Percentiles rank a stretch among this genome's conserved stretches.
Conservation (phyloP, 2,797 vertebrate genomes). For the Sebastes dallii region DNA sequence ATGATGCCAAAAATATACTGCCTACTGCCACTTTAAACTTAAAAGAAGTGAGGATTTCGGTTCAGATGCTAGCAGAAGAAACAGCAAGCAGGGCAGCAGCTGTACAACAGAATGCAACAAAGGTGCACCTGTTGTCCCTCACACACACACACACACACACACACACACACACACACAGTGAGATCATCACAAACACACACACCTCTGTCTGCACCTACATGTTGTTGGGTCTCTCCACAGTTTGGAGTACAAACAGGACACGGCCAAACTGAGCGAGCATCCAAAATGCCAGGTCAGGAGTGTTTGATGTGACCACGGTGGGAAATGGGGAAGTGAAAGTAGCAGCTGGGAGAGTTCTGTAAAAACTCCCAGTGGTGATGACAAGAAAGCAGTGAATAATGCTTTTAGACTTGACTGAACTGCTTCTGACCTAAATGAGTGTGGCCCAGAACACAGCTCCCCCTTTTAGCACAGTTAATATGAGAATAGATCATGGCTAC, state of each 20-base stretch:
- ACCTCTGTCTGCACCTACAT: slow-evolving; percentile 40
- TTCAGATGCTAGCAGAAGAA: slow-evolving; percentile 24
- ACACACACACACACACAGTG: neutral
- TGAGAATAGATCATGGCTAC: slow-evolving; percentile 62
- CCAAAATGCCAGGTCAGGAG: slow-evolving; percentile 57
- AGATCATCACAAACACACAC: slow-evolving; percentile 17
- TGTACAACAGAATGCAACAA: slow-evolving; percentile 65
- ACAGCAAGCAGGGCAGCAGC: slow-evolving; percentile 58
- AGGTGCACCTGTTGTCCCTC: slow-evolving; percentile 67
- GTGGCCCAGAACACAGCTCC: slow-evolving; percentile 59
- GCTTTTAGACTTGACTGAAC: slow-evolving; percentile 48
- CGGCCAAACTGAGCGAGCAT: slow-evolving; percentile 16
- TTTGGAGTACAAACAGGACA: slow-evolving; percentile 69
- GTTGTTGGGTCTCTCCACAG: slow-evolving; percentile 43
- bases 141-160: neutral
- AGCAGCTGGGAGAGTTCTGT: slow-evolving; percentile 62
- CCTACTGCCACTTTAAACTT: neutral
- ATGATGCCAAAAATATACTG: too few species aligned
- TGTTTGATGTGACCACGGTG: slow-evolving; percentile 53
- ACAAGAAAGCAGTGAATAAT: slow-evolving; percentile 51
- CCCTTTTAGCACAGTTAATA: slow-evolving; percentile 55
- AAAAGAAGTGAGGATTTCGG: neutral
- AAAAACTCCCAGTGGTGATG: slow-evolving; percentile 41
- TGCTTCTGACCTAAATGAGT: slow-evolving; percentile 62
- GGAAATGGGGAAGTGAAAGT: slow-evolving; percentile 66